Percentiles rank a stretch among this genome's conserved stretches.
Evolutionary conservation across 2,888 invertebrate species (phyloP).

Genomic region (Trichopria drosophilae): DNA sequence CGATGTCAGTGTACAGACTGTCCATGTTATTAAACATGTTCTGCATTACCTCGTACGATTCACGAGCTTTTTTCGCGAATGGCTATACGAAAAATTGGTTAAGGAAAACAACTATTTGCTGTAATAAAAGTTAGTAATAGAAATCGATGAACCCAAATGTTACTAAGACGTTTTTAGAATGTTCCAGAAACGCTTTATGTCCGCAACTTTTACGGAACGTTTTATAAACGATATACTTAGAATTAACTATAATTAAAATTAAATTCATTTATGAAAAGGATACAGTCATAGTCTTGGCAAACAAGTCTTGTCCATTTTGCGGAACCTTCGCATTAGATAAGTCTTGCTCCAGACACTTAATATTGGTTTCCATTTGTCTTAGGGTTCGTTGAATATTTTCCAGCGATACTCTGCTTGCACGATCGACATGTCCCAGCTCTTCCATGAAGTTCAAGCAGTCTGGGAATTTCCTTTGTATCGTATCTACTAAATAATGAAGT

Average conservation of each 20-base stretch:
- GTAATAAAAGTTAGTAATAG: no score
- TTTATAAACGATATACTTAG: no score
- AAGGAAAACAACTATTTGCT: no score
- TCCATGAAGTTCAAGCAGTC: slow-evolving; percentile 81
- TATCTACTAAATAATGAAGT: slow-evolving; percentile 87
- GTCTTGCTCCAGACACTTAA: slow-evolving; percentile 88
- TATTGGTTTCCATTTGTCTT: slow-evolving; percentile 83
- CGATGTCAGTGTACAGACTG: slow-evolving; percentile 76
- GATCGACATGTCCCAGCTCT: slow-evolving; percentile 88
- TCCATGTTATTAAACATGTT: slow-evolving; percentile 96
- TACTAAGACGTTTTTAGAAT: no score
- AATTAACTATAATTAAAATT: no score
- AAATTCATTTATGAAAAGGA: no score
- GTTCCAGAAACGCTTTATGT: no score
- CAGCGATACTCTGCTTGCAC: slow-evolving; percentile 83
- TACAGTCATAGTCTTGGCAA: slow-evolving; percentile 86
- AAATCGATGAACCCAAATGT: no score
- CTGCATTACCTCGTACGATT: slow-evolving; percentile 84
- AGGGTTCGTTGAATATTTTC: slow-evolving; percentile 80
- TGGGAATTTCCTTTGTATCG: slow-evolving; percentile 85
- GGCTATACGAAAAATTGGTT: slow-evolving; percentile 55
- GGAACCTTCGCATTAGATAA: slow-evolving; percentile 81
- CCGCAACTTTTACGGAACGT: no score
- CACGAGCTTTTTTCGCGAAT: slow-evolving; percentile 79
- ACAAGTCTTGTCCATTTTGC: slow-evolving; percentile 80